phyloP scores from a whole-genome alignment of 1,140 invertebrate genomes.

The Watersipora subatra region DNA sequence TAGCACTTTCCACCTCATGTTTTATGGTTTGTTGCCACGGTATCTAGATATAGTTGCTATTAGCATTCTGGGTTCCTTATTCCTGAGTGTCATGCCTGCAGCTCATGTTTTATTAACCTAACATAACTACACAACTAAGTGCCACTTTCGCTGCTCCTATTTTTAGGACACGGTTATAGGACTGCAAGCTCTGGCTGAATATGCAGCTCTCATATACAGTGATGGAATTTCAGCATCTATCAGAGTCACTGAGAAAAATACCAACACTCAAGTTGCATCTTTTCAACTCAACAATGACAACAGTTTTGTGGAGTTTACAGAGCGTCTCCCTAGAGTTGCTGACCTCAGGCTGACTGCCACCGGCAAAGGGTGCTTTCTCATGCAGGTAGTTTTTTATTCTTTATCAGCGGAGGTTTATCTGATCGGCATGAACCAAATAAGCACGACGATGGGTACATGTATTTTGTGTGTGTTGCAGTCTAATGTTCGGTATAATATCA shows the following conservation, averaged over 20 bases:
- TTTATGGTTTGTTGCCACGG: too few relatives aligned
- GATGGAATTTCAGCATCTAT: conserved; percentile 18
- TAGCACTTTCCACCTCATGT: too few relatives aligned
- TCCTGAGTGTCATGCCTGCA: background rate
- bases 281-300: conserved; percentile 22
- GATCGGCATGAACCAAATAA: conserved; percentile 21
- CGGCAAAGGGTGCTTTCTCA: conserved; percentile 66
- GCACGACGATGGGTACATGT: background rate
- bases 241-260: conserved; percentile 12
- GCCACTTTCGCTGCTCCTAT: too few relatives aligned
- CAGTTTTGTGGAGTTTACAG: conserved; percentile 21
- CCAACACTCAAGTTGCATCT: background rate
- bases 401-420: background rate
- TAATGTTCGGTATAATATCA: background rate
- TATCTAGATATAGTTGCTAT: too few relatives aligned
- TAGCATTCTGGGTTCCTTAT: too few relatives aligned
- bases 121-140: conserved; percentile 1
- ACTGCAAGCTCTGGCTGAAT: conserved; percentile 40
- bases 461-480: background rate
- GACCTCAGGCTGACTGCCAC: conserved; percentile 48
- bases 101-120: too few relatives aligned
- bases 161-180: conserved; percentile 44
- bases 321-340: conserved; percentile 17
- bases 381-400: conserved; percentile 46
- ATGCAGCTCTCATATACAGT: conserved; percentile 19